Percentiles rank a stretch among this genome's conserved stretches.
Evolutionary conservation across 2,113 vertebrate genomes (phyloP).

Genomic region (Microcebus griseorufus): DNA sequence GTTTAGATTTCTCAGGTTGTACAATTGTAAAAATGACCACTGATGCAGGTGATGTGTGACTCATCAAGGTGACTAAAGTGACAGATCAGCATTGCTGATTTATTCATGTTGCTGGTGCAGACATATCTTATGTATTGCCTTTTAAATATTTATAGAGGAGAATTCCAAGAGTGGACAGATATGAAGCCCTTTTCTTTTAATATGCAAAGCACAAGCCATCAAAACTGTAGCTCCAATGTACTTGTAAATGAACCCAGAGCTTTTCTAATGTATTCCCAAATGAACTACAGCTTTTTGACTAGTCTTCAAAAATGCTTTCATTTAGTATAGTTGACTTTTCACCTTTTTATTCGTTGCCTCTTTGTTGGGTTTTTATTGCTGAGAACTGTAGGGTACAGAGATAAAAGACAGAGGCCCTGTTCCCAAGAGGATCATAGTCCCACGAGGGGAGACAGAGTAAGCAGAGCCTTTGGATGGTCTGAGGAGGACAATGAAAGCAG

Average conservation of each 20-base stretch:
- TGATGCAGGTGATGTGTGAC: background rate
- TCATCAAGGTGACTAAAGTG: background rate
- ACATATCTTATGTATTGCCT: background rate
- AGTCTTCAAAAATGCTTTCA: background rate
- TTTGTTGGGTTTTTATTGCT: background rate
- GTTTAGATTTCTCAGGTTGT: background rate
- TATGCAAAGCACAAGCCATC: background rate
- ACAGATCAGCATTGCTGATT: background rate
- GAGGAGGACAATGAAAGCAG: background rate
- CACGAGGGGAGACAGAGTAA: background rate
- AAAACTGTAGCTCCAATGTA: background rate
- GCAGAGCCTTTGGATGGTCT: background rate
- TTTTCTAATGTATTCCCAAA: background rate
- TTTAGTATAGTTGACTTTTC: background rate
- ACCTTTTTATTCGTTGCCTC: background rate
- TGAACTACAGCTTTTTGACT: background rate
- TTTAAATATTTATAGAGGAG: slow-evolving; percentile 48
- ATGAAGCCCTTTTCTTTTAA: slow-evolving; percentile 15
- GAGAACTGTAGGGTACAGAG: background rate
- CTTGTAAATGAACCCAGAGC: background rate
- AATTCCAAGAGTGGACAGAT: background rate
- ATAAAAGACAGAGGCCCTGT: background rate
- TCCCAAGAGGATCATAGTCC: background rate
- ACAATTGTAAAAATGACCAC: background rate
- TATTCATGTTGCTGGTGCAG: slow-evolving; percentile 1